phyloP scores from a whole-genome alignment of 1,140 invertebrate genomes.

The Euura saliciscinereae region DNA sequence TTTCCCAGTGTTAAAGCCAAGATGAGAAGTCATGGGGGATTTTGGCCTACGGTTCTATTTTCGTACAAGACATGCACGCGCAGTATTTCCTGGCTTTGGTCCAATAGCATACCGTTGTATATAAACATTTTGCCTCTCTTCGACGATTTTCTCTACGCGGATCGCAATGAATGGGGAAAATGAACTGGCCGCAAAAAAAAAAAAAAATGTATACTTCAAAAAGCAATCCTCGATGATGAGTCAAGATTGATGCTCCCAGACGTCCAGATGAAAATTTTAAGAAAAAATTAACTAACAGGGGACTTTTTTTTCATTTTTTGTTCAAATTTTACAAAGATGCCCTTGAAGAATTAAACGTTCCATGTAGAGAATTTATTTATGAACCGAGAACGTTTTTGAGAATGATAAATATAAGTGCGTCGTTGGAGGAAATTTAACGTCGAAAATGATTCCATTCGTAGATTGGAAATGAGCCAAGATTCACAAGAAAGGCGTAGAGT shows the following conservation, averaged over 20 bases:
- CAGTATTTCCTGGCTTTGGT: constrained; percentile 51
- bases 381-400: no score
- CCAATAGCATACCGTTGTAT: constrained; percentile 43
- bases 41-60: constrained; percentile 51
- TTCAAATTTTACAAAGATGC: no score
- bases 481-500: not conserved
- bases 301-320: no score
- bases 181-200: not conserved
- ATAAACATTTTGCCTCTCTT: constrained; percentile 55
- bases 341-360: no score
- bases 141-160: constrained; percentile 29
- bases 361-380: no score
- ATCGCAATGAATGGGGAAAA: constrained; percentile 37
- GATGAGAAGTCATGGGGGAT: constrained; percentile 54
- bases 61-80: constrained; percentile 49
- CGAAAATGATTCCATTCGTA: not conserved
- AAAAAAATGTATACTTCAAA: no score
- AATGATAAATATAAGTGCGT: not conserved
- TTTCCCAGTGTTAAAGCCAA: constrained; percentile 13
- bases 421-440: not conserved
- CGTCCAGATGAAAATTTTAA: no score
- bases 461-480: not conserved
- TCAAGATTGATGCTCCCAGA: no score
- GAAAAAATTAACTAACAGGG: no score
- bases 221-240: no score